A percentile compares a stretch with the other conserved stretches of the same genome.
These are phyloP conservation scores for Ancistrus triradiatus DNA, from an alignment of 2,113 vertebrate species.

Conservation along the genomic window DNA sequence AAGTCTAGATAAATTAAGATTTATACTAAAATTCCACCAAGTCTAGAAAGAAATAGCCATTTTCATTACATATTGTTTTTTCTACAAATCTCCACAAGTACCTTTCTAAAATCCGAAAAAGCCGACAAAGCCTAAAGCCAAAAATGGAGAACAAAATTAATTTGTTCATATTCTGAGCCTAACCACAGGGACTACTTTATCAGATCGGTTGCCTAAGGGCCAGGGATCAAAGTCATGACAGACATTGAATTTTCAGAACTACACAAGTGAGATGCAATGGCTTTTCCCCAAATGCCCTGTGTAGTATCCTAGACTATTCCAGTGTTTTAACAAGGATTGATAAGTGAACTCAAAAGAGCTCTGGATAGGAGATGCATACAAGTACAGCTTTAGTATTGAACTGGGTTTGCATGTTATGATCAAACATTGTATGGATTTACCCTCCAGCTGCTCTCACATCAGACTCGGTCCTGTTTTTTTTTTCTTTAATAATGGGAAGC, in stretches of 20 bases:
- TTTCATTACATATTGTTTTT: conserved; percentile 47
- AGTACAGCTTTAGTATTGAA: neutral
- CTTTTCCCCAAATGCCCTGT: neutral
- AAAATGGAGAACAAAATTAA: conserved; percentile 34
- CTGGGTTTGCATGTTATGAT: neutral
- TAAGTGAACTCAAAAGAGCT: too few relatives aligned
- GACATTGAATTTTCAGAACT: neutral
- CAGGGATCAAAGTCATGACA: conserved; percentile 10
- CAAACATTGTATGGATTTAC: neutral
- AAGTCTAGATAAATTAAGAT: conserved; percentile 1
- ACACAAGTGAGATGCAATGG: neutral
- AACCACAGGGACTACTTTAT: conserved; percentile 3
- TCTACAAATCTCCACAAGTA: conserved; percentile 51
- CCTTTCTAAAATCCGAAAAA: conserved; percentile 57
- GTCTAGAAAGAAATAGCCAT: conserved; percentile 41
- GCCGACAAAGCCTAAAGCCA: conserved; percentile 43
- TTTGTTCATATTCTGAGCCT: neutral
- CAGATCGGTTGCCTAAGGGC: neutral
- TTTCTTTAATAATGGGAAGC: conserved; percentile 11
- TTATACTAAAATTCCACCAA: conserved; percentile 27
- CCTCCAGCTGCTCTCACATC: too few relatives aligned
- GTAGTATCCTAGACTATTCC: neutral
- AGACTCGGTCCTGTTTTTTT: neutral
- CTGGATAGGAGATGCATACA: too few relatives aligned
- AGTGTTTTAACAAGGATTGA: too few relatives aligned